A percentile compares a stretch with the other conserved stretches of the same genome.
phyloP scores from a whole-genome alignment of 1,140 invertebrate genomes.

The Kradibia gibbosae region DNA sequence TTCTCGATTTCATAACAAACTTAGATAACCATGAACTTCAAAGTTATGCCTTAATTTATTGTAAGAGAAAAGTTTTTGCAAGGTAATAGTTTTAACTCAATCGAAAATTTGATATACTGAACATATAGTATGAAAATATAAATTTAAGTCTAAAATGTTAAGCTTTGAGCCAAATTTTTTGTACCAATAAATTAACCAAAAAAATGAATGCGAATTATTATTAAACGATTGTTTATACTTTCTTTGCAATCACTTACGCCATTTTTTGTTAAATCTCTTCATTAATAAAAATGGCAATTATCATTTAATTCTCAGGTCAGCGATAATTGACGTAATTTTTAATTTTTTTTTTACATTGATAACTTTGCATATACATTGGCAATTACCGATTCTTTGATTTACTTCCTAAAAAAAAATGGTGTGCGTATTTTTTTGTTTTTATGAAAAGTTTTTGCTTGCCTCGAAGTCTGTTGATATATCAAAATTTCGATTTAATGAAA shows the following conservation, averaged over 20 bases:
- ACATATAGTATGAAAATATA: not conserved
- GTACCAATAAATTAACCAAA: no score
- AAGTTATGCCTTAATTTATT: slow-evolving; percentile 23
- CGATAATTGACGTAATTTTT: not conserved
- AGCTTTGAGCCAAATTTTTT: no score
- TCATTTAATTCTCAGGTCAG: not conserved
- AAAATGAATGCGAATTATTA: not conserved
- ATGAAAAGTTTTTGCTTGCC: not conserved
- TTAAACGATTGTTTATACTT: not conserved
- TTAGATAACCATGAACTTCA: slow-evolving; percentile 18
- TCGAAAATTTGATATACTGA: not conserved
- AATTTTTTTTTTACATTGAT: not conserved
- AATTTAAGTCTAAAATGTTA: not conserved
- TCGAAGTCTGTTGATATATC: not conserved
- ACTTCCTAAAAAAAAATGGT: not conserved
- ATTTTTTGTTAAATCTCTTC: not conserved
- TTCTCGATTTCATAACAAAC: not conserved
- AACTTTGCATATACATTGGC: not conserved
- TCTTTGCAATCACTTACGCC: not conserved
- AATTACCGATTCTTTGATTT: not conserved
- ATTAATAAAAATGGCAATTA: not conserved
- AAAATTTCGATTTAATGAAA: not conserved
- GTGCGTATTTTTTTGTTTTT: not conserved
- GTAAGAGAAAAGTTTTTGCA: slow-evolving; percentile 10
- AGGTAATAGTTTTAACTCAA: not conserved